A percentile compares a stretch with the other conserved stretches of the same genome.
phyloP scores from a whole-genome alignment of 1,140 invertebrate species.

The Eurosta solidaginis region DNA sequence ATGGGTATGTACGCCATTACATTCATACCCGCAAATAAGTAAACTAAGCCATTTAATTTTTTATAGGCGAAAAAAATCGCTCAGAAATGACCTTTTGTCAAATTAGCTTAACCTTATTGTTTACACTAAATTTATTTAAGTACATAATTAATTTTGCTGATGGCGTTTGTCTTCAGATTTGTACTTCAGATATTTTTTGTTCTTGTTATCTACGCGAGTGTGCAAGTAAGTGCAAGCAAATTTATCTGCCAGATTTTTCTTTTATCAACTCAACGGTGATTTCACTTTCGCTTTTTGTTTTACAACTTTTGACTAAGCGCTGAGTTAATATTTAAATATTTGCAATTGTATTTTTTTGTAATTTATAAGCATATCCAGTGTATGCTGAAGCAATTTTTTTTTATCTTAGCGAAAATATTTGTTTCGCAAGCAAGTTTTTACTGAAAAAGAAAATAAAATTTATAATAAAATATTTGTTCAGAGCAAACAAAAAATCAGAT shows the following conservation, averaged over 20 bases:
- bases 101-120: constrained; percentile 10
- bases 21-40: background rate
- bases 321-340: constrained; percentile 26
- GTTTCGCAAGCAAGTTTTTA: background rate
- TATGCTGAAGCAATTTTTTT: background rate
- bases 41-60: background rate
- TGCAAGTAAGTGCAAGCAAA: background rate
- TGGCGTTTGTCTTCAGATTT: background rate
- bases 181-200: background rate
- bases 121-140: background rate
- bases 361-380: constrained; percentile 5
- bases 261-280: background rate
- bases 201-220: too few species aligned
- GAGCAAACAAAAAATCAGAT: background rate
- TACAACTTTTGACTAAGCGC: background rate
- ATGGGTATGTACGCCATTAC: background rate
- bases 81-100: background rate
- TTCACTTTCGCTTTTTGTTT: constrained; percentile 17
- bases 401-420: background rate
- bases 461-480: constrained; percentile 7
- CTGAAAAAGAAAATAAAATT: too few species aligned
- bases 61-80: background rate
- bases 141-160: constrained; percentile 22
- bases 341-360: background rate
- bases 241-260: background rate